phyloP scores from a whole-genome alignment of 1,140 invertebrate genomes.

The Heliconius eleuchia region DNA sequence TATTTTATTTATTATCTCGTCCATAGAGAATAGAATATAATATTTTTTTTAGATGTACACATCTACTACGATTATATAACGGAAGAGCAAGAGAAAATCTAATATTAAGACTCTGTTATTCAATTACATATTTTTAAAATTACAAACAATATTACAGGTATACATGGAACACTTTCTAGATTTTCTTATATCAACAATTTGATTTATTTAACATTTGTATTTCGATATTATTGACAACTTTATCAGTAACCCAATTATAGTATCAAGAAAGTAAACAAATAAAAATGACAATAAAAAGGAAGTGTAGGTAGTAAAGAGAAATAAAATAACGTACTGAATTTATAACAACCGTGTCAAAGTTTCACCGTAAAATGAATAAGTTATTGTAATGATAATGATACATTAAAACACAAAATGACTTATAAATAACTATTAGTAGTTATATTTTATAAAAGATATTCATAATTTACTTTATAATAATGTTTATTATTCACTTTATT shows the following conservation, averaged over 20 bases:
- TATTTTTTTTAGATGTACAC: too few relatives aligned
- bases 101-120: too few relatives aligned
- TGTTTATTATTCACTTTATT: too few relatives aligned
- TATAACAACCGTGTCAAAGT: constrained; percentile 1
- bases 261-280: constrained; percentile 12
- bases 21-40: too few relatives aligned
- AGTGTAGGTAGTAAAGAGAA: background rate
- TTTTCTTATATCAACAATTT: background rate
- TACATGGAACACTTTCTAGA: background rate
- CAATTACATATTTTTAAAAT: background rate
- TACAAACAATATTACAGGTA: background rate
- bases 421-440: background rate
- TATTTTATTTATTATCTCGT: too few relatives aligned
- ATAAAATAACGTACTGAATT: background rate
- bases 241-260: constrained; percentile 1
- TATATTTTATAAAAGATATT: too few relatives aligned
- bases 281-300: background rate
- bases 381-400: constrained; percentile 1
- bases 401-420: background rate
- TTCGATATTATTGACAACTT: background rate
- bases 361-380: constrained; percentile 3
- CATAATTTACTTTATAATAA: too few relatives aligned
- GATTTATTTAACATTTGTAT: background rate
- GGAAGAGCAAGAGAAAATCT: too few relatives aligned
- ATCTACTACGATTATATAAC: too few relatives aligned